Conservation (phyloP, 2,113 vertebrate species). For the Planiliza haematocheilus region DNA sequence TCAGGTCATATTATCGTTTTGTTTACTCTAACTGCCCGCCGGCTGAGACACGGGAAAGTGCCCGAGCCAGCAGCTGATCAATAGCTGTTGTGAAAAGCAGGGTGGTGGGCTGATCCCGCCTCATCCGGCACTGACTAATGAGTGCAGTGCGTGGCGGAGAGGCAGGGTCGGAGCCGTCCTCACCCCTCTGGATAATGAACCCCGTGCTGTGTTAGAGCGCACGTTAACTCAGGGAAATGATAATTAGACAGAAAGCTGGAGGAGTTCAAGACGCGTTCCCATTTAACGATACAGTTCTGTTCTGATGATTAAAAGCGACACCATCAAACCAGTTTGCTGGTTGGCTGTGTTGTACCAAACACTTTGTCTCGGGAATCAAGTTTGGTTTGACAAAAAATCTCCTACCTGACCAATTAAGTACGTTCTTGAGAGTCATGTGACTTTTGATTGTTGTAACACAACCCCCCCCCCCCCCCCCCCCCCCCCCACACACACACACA, state of each 20-base stretch:
- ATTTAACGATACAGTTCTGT: constrained; percentile 20
- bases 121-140: constrained; percentile 79
- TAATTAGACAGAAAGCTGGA: constrained; percentile 73
- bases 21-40: constrained; percentile 79
- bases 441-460: background rate
- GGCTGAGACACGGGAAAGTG: constrained; percentile 75
- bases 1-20: constrained; percentile 71
- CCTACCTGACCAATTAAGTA: background rate
- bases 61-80: constrained; percentile 74
- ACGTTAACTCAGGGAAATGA: constrained; percentile 77
- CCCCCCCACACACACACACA: too few relatives aligned
- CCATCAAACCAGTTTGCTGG: background rate
- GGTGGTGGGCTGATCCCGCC: constrained; percentile 16
- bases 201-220: constrained; percentile 71
- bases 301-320: constrained; percentile 37
- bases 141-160: constrained; percentile 54
- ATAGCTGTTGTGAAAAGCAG: constrained; percentile 53
- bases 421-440: background rate
- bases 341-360: background rate
- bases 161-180: constrained; percentile 49
- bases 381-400: background rate
- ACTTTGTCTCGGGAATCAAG: background rate
- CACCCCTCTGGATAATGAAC: constrained; percentile 82
- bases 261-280: constrained; percentile 29
- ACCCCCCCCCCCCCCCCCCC: too few relatives aligned